Base-by-base conservation (phyloP, 2,113 vertebrate genomes). In the Apus apus region DNA sequence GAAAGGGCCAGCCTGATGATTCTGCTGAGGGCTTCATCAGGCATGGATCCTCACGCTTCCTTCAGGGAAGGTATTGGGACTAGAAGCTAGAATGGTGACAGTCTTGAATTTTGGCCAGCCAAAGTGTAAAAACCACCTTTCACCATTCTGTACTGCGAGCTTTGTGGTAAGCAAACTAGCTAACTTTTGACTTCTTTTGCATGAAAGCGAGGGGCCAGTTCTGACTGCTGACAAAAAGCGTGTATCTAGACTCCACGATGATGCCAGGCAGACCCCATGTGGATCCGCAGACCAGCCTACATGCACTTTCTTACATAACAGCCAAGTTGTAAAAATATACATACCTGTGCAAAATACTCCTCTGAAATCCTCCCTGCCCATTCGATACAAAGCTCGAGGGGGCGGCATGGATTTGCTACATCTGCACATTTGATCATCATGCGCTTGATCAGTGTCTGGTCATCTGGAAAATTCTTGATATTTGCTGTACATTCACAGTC, bases 371-470 rank as follows among this genome's bases (percentile, higher is more conserved):
- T 98, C 6, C 98, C 99, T 0, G 99, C 99, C 99, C 99, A 99
- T 93, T 99, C 99, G 1, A 99, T 99, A 94, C 99, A 99, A 58
- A 99, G 97, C 95, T 99, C 98, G 61, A 99, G 95, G 8, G 99
- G 99, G 6, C 99, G 98, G 97, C 99, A 99, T 1, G 99, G 99
- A 87, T 99, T 99, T 77, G 99, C 98, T 94, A 99, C 99, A 11
- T 99, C 99, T 0, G 99, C 99, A 94, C 99, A 99, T 97, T 99
- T 99, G 58, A 99, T 99, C 98, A 99, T 98, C 99, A 99, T 99
- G 81, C 99, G 99, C 94, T 99, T 99, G 91, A 99, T 99, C 92
- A 99, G 96, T 75, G 99, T 98, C 22, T 99, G 99, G 94, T 99
- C 99, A 94, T 99, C 99, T 9, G 99, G 98, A 79, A 99, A 99